These are phyloP conservation scores for Peromyscus melanophrys DNA, from an alignment of 2,797 vertebrate species.

Conservation along the genomic window DNA sequence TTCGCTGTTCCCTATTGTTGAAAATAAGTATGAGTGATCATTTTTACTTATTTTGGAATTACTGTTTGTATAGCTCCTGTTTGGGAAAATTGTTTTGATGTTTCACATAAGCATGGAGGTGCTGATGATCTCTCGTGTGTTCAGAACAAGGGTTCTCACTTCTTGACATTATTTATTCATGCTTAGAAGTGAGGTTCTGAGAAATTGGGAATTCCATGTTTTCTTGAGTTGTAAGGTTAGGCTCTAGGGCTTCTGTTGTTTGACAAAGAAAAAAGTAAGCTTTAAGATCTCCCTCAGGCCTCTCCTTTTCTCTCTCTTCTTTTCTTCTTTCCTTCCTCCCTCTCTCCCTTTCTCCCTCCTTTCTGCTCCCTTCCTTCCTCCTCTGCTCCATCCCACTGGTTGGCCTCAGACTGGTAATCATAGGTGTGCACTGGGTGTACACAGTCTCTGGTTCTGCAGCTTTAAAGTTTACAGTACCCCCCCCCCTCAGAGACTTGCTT, in stretches of 20 bases:
- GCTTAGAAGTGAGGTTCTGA: neutral
- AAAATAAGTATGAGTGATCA: neutral
- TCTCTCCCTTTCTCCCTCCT: accelerated
- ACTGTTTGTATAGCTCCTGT: neutral
- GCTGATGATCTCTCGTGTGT: conserved; percentile 4
- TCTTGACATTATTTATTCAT: conserved; percentile 8
- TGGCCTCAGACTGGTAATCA: neutral
- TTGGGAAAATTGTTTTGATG: neutral
- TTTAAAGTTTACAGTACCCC: neutral
- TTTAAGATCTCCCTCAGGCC: conserved; percentile 31
- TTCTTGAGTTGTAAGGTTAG: conserved; percentile 32
- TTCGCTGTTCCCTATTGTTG: neutral
- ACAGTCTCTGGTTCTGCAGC: neutral
- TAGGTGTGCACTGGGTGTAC: neutral
- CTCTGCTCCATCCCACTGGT: neutral
- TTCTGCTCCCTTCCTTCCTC: accelerated
- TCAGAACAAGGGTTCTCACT: neutral
- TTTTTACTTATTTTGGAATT: conserved; percentile 54
- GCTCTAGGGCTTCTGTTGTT: neutral
- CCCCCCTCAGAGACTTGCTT: neutral
- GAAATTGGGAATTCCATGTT: neutral
- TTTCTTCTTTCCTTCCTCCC: accelerated
- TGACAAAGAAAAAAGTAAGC: neutral
- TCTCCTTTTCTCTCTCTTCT: accelerated
- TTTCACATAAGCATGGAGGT: neutral